Evolutionary conservation across 2,888 invertebrate species (phyloP).

Genomic region (Epinotia demarniana): DNA sequence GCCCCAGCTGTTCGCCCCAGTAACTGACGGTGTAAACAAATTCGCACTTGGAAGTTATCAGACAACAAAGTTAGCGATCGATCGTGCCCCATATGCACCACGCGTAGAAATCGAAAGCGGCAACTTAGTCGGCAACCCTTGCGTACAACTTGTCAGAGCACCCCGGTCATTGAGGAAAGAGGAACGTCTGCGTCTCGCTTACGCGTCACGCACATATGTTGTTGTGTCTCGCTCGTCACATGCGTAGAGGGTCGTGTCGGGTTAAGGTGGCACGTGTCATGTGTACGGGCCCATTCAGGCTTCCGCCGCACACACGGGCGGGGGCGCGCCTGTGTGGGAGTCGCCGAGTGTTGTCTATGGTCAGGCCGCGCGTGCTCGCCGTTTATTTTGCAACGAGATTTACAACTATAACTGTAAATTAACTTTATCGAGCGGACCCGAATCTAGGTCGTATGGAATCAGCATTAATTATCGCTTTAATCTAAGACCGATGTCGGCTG

Average conservation of each 20-base stretch:
- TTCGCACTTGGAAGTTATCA: conserved; percentile 60
- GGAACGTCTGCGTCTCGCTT: conserved; percentile 66
- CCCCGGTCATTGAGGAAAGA: conserved; percentile 78
- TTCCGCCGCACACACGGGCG: conserved; percentile 38
- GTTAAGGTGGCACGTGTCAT: conserved; percentile 59
- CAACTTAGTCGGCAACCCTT: conserved; percentile 77
- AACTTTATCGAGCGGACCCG: conserved; percentile 81
- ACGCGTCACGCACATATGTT: conserved; percentile 73
- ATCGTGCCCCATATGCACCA: conserved; percentile 79
- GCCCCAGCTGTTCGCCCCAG: conserved; percentile 24
- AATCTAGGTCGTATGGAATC: conserved; percentile 85
- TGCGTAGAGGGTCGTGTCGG: conserved; percentile 59
- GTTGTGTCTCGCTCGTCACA: conserved; percentile 68
- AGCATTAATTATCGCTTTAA: conserved; percentile 84
- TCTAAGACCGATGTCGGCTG: conserved; percentile 80
- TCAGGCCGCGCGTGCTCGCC: conserved; percentile 77
- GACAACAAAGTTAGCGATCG: conserved; percentile 69
- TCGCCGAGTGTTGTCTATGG: conserved; percentile 74
- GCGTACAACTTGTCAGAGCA: conserved; percentile 75
- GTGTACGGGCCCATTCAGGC: conserved; percentile 70
- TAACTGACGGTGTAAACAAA: conserved; percentile 56
- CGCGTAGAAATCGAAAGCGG: conserved; percentile 79
- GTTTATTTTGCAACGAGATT: conserved; percentile 83
- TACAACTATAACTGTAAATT: conserved; percentile 84
- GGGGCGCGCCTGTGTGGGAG: conserved; percentile 66